A percentile compares a stretch with the other conserved stretches of the same genome.
Evolutionary conservation across 2,888 invertebrate species (phyloP).

Genomic region (Strigamia maritima): DNA sequence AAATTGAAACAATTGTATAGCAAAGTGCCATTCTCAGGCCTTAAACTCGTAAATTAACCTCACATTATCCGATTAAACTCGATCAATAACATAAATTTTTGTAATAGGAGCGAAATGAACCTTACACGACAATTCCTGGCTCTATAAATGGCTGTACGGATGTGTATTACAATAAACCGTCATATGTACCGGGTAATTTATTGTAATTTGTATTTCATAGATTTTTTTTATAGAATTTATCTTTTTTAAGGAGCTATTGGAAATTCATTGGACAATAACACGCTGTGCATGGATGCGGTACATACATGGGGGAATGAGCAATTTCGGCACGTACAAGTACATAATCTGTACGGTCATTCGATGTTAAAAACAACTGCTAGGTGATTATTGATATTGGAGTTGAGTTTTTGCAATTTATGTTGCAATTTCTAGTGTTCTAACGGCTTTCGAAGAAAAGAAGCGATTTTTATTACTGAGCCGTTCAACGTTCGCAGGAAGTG

Average conservation of each 20-base stretch:
- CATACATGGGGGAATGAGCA: slow-evolving; percentile 45
- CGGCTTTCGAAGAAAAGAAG: background rate
- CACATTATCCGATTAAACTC: background rate
- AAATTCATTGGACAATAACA: slow-evolving; percentile 46
- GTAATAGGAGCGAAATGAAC: background rate
- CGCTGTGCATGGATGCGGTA: slow-evolving; percentile 51
- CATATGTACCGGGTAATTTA: slow-evolving; percentile 46
- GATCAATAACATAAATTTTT: background rate
- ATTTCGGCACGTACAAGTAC: slow-evolving; percentile 49
- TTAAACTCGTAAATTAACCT: background rate
- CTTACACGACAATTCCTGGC: slow-evolving; percentile 41
- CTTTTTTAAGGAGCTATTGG: background rate
- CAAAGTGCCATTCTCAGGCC: background rate
- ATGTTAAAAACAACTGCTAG: slow-evolving; percentile 45
- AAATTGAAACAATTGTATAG: background rate
- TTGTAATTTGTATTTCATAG: background rate
- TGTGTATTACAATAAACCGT: slow-evolving; percentile 48
- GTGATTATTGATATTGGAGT: too few relatives aligned
- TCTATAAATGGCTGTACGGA: slow-evolving; percentile 45
- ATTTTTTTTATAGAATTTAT: background rate
- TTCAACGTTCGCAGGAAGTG: slow-evolving; percentile 51
- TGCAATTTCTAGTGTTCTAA: background rate
- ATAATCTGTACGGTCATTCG: slow-evolving; percentile 51
- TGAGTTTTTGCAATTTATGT: too few relatives aligned
- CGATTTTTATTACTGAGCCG: slow-evolving; percentile 48